phyloP scores from a whole-genome alignment of 1,140 invertebrate species.

The Mercenaria mercenaria region DNA sequence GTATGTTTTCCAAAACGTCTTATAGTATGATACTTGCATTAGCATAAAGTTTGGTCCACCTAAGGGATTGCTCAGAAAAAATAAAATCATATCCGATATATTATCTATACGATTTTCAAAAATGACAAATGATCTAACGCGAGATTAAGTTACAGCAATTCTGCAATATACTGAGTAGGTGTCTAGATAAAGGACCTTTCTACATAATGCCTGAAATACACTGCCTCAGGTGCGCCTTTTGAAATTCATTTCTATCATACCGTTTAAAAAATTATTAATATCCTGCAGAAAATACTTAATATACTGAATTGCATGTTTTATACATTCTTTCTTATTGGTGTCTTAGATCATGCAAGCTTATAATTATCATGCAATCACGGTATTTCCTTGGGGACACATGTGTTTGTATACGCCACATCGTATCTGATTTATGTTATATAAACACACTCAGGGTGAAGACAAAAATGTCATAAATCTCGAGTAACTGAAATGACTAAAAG shows the following conservation, averaged over 20 bases:
- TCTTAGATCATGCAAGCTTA: background rate
- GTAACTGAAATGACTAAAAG: background rate
- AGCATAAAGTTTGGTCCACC: too few species aligned
- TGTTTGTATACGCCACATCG: background rate
- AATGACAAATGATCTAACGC: too few species aligned
- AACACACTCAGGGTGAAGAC: background rate
- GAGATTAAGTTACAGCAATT: too few species aligned
- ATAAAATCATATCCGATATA: too few species aligned
- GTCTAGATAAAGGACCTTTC: too few species aligned
- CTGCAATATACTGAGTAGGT: too few species aligned
- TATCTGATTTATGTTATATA: background rate
- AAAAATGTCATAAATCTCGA: background rate
- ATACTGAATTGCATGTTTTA: background rate
- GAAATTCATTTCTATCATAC: background rate
- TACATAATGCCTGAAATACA: too few species aligned
- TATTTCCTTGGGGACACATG: background rate
- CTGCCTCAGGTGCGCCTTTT: background rate
- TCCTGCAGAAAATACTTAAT: background rate
- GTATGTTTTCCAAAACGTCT: too few species aligned
- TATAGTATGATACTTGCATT: too few species aligned
- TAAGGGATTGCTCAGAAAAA: too few species aligned
- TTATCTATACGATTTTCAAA: too few species aligned
- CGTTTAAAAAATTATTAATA: background rate
- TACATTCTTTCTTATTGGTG: background rate
- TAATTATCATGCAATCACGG: background rate